Evolutionary conservation across 92 coral and sea anemone species (phyloP), one percentile per base, ranked within the genome.

Genomic region (Porites rus): DNA sequence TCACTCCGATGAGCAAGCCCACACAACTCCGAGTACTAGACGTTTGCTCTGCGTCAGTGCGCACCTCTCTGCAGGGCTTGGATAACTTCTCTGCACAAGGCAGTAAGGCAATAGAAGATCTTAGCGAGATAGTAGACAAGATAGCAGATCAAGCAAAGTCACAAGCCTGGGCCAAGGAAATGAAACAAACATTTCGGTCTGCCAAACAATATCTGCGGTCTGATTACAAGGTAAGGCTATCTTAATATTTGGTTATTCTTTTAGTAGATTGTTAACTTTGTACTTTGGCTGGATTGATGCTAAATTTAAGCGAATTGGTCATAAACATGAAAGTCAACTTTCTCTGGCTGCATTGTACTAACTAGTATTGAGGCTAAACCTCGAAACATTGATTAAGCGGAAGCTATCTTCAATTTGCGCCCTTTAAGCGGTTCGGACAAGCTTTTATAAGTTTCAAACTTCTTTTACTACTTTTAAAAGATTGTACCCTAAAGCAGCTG

Each of bases 11-110:
- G 86, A 86, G 93, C 80, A 75, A 81, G 81, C 51, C 72, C 76
- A 90, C 91, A n/a, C 65, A 76, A 58, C 80, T 52, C 38, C 70
- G 91, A 52, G 89, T 90, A 16, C 87, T 90, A 11, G 56, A 82
- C 17, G 87, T 64, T 43, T 90, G 93, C 68, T 69, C 93, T 1
- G 92, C 92, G 20, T 90, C 93, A 1, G 85, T 86, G 13, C 73
- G 85, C 56, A 90, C 75, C 38, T 90, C 88, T 70, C 82, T 90
- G 0, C 93, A 90, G 76, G 93, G 93, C 69, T 83, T 90, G 76
- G 93, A 90, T 71, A 86, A 87, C 74, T 81, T 91, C 51, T 79
- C 80, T 12, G 91, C 93, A 14, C 85, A 86, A 64, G 93, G 93
- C 10, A 56, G 63, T 17, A 80, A 62, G 8, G 92, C 89, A n/a